Conservation (phyloP, 2,888 invertebrate genomes). For the Cistogaster globosa region DNA sequence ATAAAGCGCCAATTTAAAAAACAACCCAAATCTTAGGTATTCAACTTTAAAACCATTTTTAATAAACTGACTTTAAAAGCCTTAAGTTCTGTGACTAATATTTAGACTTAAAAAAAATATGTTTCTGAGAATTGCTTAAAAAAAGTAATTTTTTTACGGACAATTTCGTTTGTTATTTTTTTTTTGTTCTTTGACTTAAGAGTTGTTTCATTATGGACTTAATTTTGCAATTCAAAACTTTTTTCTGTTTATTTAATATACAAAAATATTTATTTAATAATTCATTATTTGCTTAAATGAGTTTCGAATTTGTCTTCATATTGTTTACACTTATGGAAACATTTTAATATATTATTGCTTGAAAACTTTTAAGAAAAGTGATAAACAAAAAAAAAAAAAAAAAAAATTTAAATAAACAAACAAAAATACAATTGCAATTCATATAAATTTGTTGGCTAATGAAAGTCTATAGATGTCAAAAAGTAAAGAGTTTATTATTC, state of each 20-base stretch:
- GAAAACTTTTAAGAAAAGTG: slow-evolving; percentile 15
- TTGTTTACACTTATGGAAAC: too few species aligned
- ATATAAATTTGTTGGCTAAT: slow-evolving; percentile 1
- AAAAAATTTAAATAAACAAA: slow-evolving; percentile 29
- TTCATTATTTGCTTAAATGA: slow-evolving; percentile 22
- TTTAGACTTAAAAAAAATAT: too few species aligned
- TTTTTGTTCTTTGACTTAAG: neutral
- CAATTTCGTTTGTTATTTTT: neutral
- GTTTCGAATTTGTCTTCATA: slow-evolving; percentile 4
- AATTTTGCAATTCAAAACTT: neutral
- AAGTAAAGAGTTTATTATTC: slow-evolving; percentile 27
- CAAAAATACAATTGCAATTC: slow-evolving; percentile 9
- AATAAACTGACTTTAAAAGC: too few species aligned
- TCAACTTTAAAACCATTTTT: too few species aligned
- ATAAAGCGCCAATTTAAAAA: too few species aligned
- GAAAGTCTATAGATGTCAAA: slow-evolving; percentile 30
- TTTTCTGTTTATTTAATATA: slow-evolving; percentile 4
- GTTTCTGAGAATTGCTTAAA: too few species aligned
- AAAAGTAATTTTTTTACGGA: too few species aligned
- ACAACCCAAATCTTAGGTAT: too few species aligned
- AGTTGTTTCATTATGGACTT: neutral
- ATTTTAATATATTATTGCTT: slow-evolving; percentile 5
- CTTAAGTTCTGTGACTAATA: too few species aligned
- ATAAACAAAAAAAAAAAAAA: slow-evolving; percentile 30
- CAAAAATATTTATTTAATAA: slow-evolving; percentile 23